phyloP scores from a whole-genome alignment of 2,888 invertebrate genomes.

The Mimas tiliae region DNA sequence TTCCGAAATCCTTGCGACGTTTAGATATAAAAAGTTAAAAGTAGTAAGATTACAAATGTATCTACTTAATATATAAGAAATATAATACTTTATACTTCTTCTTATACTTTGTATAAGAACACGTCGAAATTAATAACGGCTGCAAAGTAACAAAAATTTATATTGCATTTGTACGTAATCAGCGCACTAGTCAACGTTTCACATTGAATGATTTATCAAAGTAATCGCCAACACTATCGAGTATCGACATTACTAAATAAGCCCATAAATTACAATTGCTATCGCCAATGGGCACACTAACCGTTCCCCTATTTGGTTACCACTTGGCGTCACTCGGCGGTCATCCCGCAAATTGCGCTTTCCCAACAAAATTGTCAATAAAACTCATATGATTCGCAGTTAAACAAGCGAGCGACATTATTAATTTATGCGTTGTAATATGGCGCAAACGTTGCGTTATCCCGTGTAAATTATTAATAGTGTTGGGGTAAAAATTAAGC shows the following conservation, averaged over 20 bases:
- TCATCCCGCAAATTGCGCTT: slow-evolving; percentile 84
- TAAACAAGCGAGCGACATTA: slow-evolving; percentile 84
- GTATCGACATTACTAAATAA: slow-evolving; percentile 61
- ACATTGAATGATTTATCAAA: slow-evolving; percentile 35
- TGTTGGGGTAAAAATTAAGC: slow-evolving; percentile 84
- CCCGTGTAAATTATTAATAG: slow-evolving; percentile 84
- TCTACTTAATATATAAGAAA: no score
- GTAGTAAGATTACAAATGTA: no score
- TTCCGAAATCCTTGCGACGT: not conserved
- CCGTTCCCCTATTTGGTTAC: slow-evolving; percentile 75
- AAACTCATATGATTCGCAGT: slow-evolving; percentile 85
- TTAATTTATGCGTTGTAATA: slow-evolving; percentile 85
- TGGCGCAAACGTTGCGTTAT: slow-evolving; percentile 82
- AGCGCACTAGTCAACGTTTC: not conserved
- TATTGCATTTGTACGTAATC: not conserved
- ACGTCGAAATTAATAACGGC: not conserved
- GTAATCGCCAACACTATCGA: slow-evolving; percentile 53
- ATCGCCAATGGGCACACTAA: slow-evolving; percentile 48
- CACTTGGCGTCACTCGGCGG: slow-evolving; percentile 78
- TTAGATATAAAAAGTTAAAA: not conserved
- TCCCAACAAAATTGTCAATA: slow-evolving; percentile 84
- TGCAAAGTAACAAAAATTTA: not conserved
- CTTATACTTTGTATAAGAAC: no score
- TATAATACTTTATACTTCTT: no score
- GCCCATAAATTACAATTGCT: slow-evolving; percentile 66